Conservation (phyloP, 2,888 invertebrate genomes). For the Eupithecia subfuscata region DNA sequence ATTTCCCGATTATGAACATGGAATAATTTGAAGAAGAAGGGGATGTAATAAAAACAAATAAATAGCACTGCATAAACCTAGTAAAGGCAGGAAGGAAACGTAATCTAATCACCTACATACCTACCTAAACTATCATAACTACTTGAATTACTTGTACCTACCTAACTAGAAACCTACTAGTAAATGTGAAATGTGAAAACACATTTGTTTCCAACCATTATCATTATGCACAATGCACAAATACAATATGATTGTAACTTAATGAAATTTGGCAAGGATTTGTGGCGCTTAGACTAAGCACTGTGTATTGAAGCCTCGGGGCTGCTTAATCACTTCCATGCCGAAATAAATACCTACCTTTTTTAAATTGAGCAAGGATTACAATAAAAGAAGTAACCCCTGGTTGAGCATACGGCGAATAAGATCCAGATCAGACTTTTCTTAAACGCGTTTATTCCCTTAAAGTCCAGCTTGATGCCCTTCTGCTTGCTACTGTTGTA, state of each 20-base stretch:
- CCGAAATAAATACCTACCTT: no score
- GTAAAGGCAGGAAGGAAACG: neutral
- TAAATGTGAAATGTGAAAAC: neutral
- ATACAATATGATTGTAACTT: neutral
- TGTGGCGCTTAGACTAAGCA: neutral
- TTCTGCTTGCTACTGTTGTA: conserved; percentile 83
- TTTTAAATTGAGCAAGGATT: neutral
- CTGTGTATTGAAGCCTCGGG: neutral
- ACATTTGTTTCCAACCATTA: neutral
- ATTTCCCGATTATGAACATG: neutral
- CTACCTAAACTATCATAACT: neutral
- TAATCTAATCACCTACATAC: neutral
- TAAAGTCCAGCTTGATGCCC: conserved; percentile 94
- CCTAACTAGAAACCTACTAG: neutral
- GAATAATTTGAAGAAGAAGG: no score
- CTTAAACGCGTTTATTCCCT: conserved; percentile 87
- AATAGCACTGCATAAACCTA: neutral
- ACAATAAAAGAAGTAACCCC: conserved; percentile 54
- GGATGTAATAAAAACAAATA: neutral
- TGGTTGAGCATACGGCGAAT: conserved; percentile 67
- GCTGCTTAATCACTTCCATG: neutral
- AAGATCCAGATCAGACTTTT: conserved; percentile 65
- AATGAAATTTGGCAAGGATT: neutral
- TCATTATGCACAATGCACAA: no score
- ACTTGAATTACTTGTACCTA: neutral